Evolutionary conservation across 2,797 vertebrate species (phyloP), one percentile per base, ranked within the genome.

Genomic region (Dromococcyx pavoninus): DNA sequence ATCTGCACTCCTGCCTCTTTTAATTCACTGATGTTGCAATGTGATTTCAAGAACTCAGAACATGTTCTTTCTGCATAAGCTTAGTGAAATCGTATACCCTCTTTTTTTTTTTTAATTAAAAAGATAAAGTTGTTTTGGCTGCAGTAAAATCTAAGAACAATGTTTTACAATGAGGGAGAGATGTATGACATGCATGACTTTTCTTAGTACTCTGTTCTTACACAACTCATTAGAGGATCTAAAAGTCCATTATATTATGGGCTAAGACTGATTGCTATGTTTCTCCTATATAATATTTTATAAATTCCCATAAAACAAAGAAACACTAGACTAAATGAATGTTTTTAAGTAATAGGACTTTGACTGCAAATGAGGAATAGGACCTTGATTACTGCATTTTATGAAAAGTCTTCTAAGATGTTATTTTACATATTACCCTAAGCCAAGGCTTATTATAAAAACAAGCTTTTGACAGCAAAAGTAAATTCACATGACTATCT

Each of bases 91-190:
- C 46, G 32, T 93, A 93, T 62, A 48, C 18, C 4, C 32, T 39
- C 73, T 71, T 75, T 66, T 66, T 71, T 71, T 44, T 62, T 83
- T 87, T 79, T 5, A 88, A 88, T 92, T 94, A 84, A 91, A 93
- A 92, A 95, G 81, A 95, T 85, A 71, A 95, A 84, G 70, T 92
- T 95, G 79, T 75, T 94, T 91, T 87, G 82, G 80, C 92, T 86
- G 71, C 61, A 86, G 65, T 97, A 91, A 93, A 96, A 87, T 75
- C 53, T 80, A 81, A 80, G 92, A 94, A 65, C 43, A 89, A 46
- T 79, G 67, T 93, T 96, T 95, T 96, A 95, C 91, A 95, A 93
- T 85, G 94, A 96, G 88, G 92, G 91, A 90, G 88, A 93, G 94
- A 95, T 86, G 67, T 93, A 85, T 92, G 94, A 94, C 96, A 96